Conservation (phyloP, 2,888 invertebrate species). For the Prosapia bicincta region DNA sequence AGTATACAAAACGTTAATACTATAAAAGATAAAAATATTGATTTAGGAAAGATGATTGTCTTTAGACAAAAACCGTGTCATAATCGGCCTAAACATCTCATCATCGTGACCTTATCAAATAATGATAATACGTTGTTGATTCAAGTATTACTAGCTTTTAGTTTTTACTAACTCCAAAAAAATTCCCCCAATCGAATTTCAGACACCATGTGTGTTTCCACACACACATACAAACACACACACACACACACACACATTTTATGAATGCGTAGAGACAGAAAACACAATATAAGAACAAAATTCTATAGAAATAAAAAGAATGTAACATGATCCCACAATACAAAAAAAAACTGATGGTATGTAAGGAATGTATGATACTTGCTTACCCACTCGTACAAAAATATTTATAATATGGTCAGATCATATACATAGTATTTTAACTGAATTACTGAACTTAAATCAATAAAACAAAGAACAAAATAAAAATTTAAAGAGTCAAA, state of each 20-base stretch:
- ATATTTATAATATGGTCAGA: not conserved
- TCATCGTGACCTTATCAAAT: not conserved
- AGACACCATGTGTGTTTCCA: not conserved
- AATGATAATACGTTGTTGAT: not conserved
- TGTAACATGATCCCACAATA: not conserved
- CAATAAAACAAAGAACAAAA: not conserved
- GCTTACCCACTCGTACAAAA: not conserved
- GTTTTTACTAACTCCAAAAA: not conserved
- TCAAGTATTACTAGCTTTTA: not conserved
- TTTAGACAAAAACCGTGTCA: too few species aligned
- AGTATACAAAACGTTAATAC: too few species aligned
- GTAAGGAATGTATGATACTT: not conserved
- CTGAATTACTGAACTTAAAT: not conserved
- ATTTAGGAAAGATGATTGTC: too few species aligned
- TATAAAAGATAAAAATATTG: too few species aligned
- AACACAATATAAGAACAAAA: not conserved
- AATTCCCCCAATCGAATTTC: too few species aligned
- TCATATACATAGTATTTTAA: not conserved
- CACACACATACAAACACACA: too few species aligned
- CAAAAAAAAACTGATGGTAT: not conserved
- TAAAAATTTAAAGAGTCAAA: not conserved
- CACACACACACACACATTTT: too few species aligned
- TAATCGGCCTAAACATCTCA: too few species aligned
- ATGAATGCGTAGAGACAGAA: not conserved
- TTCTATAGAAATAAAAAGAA: not conserved